A percentile compares a stretch with the other conserved stretches of the same genome.
These are phyloP conservation scores for Mellivora capensis DNA, from an alignment of 2,113 vertebrate species.

Conservation along the genomic window DNA sequence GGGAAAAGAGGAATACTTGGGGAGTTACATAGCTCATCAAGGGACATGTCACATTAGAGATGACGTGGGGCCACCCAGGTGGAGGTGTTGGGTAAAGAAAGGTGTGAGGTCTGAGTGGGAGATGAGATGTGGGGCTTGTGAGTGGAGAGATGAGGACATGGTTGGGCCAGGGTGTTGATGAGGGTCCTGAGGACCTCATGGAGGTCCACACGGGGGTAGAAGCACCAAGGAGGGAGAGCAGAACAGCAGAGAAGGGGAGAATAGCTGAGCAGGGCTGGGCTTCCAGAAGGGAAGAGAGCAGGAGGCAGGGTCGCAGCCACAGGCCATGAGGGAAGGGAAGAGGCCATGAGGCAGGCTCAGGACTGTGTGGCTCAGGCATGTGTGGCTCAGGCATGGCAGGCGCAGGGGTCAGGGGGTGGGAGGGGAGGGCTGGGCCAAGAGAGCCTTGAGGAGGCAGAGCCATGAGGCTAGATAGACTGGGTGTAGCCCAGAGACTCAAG, in stretches of 20 bases:
- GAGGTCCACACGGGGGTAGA: too few species aligned
- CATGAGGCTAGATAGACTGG: neutral
- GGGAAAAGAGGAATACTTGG: neutral
- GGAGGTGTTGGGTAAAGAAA: neutral
- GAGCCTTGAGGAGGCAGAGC: neutral
- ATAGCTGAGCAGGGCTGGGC: too few species aligned
- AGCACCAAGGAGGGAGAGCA: rapidly evolving
- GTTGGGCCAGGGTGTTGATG: neutral
- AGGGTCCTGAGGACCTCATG: neutral
- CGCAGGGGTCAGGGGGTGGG: neutral
- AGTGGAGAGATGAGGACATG: neutral
- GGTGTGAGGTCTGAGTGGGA: neutral
- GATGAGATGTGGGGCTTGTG: rapidly evolving
- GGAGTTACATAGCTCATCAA: neutral
- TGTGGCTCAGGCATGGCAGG: too few species aligned
- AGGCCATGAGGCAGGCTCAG: neutral
- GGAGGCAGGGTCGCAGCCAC: too few species aligned
- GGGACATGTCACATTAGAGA: neutral
- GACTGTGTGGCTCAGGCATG: neutral
- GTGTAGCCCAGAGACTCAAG: neutral
- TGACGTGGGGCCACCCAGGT: neutral
- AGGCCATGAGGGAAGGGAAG: too few species aligned
- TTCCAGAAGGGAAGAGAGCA: neutral
- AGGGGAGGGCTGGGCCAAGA: neutral
- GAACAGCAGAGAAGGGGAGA: neutral